Base-by-base conservation (phyloP, 1,140 invertebrate species). In the Drosophila kikkawai region DNA sequence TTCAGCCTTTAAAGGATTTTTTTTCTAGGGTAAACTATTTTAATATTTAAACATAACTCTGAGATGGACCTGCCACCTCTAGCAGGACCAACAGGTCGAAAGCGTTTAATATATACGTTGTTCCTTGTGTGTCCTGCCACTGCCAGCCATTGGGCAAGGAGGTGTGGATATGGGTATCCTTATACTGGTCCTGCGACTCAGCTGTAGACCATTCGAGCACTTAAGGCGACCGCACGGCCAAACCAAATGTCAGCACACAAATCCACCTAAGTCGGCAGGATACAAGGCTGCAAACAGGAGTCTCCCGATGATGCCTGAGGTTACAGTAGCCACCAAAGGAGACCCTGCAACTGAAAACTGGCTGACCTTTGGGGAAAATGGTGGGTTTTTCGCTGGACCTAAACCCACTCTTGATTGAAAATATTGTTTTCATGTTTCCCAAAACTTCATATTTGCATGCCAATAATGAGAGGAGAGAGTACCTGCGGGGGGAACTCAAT, bases 201-300 rank as follows among this genome's bases (percentile, higher is more conserved):
- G 32, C 44, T 39, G 53, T 44, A 22, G 41, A 44, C 44, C 36
- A 45, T 59, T 32, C 50, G 26, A 57, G 64, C 55, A 78, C 74
- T 77, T 73, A 57, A 78, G 66, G 53, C 68, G 61, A 87, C 84
- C 84, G 51, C 84, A 87, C 47, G 74, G 71, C 67, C 77, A 75
- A 65, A 58, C 59, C 73, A 76, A 78, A 70, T 70, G 75, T 71
- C 75, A 79, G 66, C 75, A 70, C 58, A 79, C 75, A 79, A 79
- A 78, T 78, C 75, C 65, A 42, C 34, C 50, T 26, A 53, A 79
- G 67, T 71, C 42, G 41, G 15, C 42, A 44, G 68, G 53, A 71
- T 61, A 59, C 63, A 78, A 17, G 58, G 66, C 36, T 61, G 39
- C 60, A 41, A 41, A 59, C 26, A 32, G 55, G 34, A 56, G 53